These are phyloP conservation scores for Margarornis squamiger DNA, from an alignment of 2,797 vertebrate genomes.

Conservation along the genomic window DNA sequence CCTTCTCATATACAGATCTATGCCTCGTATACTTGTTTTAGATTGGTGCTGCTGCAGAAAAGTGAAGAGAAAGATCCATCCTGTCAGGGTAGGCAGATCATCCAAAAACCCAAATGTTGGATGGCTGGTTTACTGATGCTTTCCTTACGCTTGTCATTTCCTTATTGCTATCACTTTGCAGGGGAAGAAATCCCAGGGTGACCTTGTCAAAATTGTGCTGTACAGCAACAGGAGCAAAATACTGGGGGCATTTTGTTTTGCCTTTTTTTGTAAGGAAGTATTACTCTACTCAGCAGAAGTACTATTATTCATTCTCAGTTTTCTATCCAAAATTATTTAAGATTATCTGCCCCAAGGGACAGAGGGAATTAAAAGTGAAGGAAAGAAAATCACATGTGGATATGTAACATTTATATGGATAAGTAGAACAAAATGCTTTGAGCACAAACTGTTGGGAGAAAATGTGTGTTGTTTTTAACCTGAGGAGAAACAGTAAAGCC, in stretches of 20 bases:
- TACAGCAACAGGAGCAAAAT: not conserved
- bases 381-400: not conserved
- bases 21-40: not conserved
- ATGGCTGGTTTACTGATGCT: not conserved
- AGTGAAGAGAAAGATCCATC: not conserved
- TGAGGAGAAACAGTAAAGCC: not conserved
- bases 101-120: not conserved
- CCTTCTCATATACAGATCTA: not conserved
- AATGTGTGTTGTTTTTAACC: not conserved
- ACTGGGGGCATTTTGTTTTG: accelerated
- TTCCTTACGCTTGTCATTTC: not conserved
- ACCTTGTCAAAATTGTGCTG: not conserved
- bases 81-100: not conserved
- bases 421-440: not conserved
- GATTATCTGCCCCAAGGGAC: not conserved
- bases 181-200: not conserved
- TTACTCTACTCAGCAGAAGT: not conserved
- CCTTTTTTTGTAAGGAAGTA: not conserved
- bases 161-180: not conserved
- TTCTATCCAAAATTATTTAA: not conserved
- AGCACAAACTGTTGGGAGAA: not conserved
- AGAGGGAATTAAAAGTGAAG: not conserved
- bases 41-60: not conserved
- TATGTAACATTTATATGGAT: not conserved
- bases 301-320: not conserved